Percentiles rank a stretch among this genome's conserved stretches.
phyloP scores from a whole-genome alignment of 1,140 invertebrate genomes.

The Procambarus clarkii region DNA sequence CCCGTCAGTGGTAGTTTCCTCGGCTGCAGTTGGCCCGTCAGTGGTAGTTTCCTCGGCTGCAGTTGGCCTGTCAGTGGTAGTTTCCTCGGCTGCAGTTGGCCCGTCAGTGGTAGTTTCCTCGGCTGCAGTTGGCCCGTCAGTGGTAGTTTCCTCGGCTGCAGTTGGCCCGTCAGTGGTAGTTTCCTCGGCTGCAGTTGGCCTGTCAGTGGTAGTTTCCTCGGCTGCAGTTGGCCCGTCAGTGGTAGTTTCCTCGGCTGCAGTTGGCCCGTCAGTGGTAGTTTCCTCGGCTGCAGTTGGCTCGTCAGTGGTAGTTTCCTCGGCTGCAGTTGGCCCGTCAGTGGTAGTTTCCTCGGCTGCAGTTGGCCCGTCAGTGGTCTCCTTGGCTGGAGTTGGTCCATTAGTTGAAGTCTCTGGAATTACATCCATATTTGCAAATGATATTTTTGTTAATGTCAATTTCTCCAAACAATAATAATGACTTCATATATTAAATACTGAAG shows the following conservation, averaged over 20 bases:
- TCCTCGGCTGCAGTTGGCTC: background rate
- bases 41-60: background rate
- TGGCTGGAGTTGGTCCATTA: background rate
- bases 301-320: constrained; percentile 14
- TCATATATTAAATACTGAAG: too few relatives aligned
- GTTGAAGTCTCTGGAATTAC: background rate
- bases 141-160: background rate
- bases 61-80: background rate
- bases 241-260: background rate
- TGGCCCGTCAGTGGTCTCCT: constrained; percentile 5
- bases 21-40: background rate
- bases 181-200: background rate
- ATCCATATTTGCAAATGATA: too few relatives aligned
- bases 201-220: too few relatives aligned
- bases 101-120: background rate
- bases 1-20: background rate
- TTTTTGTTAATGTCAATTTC: too few relatives aligned
- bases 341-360: background rate
- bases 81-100: background rate
- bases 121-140: background rate
- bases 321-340: background rate
- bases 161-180: constrained; percentile 7
- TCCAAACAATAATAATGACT: too few relatives aligned
- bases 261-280: background rate
- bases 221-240: background rate